phyloP scores from a whole-genome alignment of 2,797 vertebrate genomes.

The Malacoraja senta region DNA sequence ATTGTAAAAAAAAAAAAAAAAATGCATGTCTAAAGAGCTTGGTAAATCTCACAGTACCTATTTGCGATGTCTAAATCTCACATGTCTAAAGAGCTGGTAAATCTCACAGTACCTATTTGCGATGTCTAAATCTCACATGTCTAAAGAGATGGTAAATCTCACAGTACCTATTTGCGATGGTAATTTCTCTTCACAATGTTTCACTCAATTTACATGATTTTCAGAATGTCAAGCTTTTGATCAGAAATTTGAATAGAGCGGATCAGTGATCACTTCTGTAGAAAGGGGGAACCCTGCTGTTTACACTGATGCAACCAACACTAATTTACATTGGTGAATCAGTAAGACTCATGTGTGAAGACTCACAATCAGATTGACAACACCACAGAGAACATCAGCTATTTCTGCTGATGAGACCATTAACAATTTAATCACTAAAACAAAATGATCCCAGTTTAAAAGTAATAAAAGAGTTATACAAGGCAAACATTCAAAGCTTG shows the following conservation, averaged over 20 bases:
- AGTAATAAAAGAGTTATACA: background rate
- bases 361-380: background rate
- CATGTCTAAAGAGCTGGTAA: too few relatives aligned
- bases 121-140: too few relatives aligned
- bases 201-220: background rate
- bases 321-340: background rate
- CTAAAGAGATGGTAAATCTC: background rate
- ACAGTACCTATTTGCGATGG: background rate
- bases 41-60: background rate
- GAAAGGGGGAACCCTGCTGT: background rate
- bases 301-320: background rate
- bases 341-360: background rate
- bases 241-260: background rate
- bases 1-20: background rate
- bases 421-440: background rate
- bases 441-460: background rate
- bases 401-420: background rate
- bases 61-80: too few relatives aligned
- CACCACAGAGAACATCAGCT: background rate
- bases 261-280: background rate
- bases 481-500: background rate
- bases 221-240: background rate
- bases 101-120: too few relatives aligned
- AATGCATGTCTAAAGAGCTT: background rate
- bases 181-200: background rate